Base-by-base conservation (phyloP, 2,113 vertebrate species). In the human (Homo sapiens) region DNA sequence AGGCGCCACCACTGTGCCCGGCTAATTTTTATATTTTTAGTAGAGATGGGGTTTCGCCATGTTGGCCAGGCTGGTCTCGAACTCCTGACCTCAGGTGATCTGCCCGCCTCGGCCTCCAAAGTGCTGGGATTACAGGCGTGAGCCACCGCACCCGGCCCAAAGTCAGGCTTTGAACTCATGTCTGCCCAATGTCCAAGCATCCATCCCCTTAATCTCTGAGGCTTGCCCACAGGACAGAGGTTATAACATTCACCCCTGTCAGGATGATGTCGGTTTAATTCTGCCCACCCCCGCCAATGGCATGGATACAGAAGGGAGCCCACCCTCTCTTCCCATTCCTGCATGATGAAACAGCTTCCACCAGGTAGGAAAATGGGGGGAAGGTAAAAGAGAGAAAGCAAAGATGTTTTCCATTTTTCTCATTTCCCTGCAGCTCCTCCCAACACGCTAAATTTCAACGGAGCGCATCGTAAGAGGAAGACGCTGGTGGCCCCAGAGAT, bases 401-500 rank as follows among this genome's bases (percentile, higher is more conserved):
- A 2, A 1, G 1, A 38, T 16, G 30, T 38, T 35, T 81, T 78
- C 89, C 93, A 73, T 76, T 89, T 10, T 32, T 30, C 43, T 55
- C 8, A 3, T 1, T 10, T 80, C 1, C 66, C 40, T 52, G 5
- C 97, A 99, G 99, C 99, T 94, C 66, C 66, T 35, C 66, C 66
- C 66, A 68, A 30, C 93, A 99, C 99, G 0, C 83, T 99, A 59
- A 99, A 99, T 64, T 98, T 99, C 84, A 98, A 98, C 0, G 99
- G 98, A 55, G 98, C 99, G 0, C 99, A 99, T 94, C 99, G 99
- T 14, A 99, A 99, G 97, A 97, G 99, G 0, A 99, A 99, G 88
- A 99, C 99, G 0, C 98, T 99, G 20, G 98, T 99, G 0, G 99
- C 99, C 11, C 99, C 99, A 0, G 99, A 99, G 93, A 99, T 99